Base-by-base conservation (phyloP, 92 coral and sea anemone species). In the Isaurus tuberculatus region DNA sequence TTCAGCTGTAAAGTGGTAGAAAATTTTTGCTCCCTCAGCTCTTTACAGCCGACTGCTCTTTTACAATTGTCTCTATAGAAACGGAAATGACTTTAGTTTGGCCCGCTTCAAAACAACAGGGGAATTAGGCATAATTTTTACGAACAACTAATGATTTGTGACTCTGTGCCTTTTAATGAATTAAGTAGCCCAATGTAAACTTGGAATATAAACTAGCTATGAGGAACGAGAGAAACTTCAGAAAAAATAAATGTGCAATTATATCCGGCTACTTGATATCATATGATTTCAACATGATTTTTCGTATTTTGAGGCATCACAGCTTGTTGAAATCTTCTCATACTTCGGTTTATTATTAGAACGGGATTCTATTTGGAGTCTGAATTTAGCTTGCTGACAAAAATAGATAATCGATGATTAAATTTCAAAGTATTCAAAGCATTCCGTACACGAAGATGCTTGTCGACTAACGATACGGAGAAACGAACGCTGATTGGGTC, bases 401-500 rank as follows among this genome's bases (percentile, higher is more conserved):
- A 77, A 77, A 77, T 77, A 77, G 82, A 49, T 25, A 46, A 77
- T 31, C 82, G 40, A 49, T 42, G 28, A 40, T 61, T 77, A 37
- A 77, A 77, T 77, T 55, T 57, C 82, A 42, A 57, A 77, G 13
- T 58, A 77, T 77, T 77, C 82, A 58, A 77, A 77, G 82, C 53
- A 77, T 77, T 43, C 25, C 55, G 53, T n/a, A 77, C 67, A 77
- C 58, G 82, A 67, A 19, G 82, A 34, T 32, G 16, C 58, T 57
- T 14, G 70, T 57, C n/a, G 70, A 77, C 82, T 14, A 61, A 25
- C 49, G 49, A 33, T 22, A 16, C 49, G 36, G 51, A 58, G 30
- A 33, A 60, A 16, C 27, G 29, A 42, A 19, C 79, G 88, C 84
- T 84, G 88, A 87, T 83, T 85, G 79, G 90, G 26, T 82, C 83